These are phyloP conservation scores for Ormyrus pomaceus DNA, from an alignment of 2,888 invertebrate genomes.

Conservation along the genomic window DNA sequence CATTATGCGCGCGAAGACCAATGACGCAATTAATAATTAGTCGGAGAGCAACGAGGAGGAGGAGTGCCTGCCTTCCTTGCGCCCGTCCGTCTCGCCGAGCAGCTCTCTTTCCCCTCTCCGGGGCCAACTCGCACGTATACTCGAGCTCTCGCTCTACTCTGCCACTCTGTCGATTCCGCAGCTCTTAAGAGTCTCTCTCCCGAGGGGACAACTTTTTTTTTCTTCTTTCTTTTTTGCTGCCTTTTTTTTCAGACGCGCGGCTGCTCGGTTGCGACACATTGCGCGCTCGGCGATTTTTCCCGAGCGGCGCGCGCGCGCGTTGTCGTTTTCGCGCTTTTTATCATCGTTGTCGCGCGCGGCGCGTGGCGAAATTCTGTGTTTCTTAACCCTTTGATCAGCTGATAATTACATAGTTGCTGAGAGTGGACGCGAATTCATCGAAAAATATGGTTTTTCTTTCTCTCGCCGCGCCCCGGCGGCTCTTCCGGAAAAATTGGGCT, in stretches of 20 bases:
- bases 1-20: constrained; percentile 33
- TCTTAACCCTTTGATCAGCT: constrained; percentile 32
- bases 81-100: constrained; percentile 5
- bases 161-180: too few relatives aligned
- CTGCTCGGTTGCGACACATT: too few relatives aligned
- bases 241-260: neutral
- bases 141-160: too few relatives aligned
- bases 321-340: too few relatives aligned
- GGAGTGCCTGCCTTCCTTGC: constrained; percentile 9
- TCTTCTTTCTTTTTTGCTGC: neutral
- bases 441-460: neutral
- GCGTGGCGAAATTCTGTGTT: neutral
- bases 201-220: constrained; percentile 14
- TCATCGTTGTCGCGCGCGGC: too few relatives aligned
- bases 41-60: constrained; percentile 22
- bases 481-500: too few relatives aligned
- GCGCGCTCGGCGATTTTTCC: neutral
- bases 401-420: constrained; percentile 1
- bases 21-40: constrained; percentile 54
- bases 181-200: constrained; percentile 19
- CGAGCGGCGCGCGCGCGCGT: neutral
- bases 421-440: neutral
- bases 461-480: too few relatives aligned
- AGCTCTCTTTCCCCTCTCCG: neutral
- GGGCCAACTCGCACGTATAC: too few relatives aligned